Evolutionary conservation across 2,797 vertebrate genomes (phyloP).

Genomic region (Martes flavigula): DNA sequence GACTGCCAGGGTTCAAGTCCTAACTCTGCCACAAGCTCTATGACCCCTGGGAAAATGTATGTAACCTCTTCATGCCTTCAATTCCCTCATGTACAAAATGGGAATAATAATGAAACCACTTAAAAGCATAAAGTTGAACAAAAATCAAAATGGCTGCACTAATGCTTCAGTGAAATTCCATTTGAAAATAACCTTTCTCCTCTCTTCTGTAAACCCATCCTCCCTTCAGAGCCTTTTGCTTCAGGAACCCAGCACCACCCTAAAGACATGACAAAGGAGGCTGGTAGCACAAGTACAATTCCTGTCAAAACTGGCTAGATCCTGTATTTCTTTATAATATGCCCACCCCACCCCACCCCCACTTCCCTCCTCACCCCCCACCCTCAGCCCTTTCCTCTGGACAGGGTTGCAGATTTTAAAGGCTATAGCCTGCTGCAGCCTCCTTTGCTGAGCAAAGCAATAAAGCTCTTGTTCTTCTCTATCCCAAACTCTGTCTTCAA

Average conservation of each 20-base stretch:
- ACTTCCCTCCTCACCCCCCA: background rate
- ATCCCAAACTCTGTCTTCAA: background rate
- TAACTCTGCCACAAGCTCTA: background rate
- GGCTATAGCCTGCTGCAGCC: background rate
- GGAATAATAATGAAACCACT: background rate
- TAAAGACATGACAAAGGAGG: background rate
- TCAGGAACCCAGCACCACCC: background rate
- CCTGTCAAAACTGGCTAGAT: background rate
- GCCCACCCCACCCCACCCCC: background rate
- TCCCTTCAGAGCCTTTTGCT: background rate
- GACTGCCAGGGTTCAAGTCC: background rate
- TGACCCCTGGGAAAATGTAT: background rate
- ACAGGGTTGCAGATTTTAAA: background rate
- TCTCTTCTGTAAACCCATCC: background rate
- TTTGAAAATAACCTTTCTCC: background rate
- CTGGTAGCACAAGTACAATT: background rate
- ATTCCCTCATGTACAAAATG: background rate
- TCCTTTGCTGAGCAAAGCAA: background rate
- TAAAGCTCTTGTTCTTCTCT: background rate
- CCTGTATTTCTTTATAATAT: background rate
- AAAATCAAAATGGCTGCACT: background rate
- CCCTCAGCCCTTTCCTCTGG: background rate
- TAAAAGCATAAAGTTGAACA: background rate
- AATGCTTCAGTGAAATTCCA: background rate
- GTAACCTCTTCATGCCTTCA: background rate